These are phyloP conservation scores for Heteromormyrus szaboi DNA, from an alignment of 2,797 vertebrate genomes.

Conservation along the genomic window DNA sequence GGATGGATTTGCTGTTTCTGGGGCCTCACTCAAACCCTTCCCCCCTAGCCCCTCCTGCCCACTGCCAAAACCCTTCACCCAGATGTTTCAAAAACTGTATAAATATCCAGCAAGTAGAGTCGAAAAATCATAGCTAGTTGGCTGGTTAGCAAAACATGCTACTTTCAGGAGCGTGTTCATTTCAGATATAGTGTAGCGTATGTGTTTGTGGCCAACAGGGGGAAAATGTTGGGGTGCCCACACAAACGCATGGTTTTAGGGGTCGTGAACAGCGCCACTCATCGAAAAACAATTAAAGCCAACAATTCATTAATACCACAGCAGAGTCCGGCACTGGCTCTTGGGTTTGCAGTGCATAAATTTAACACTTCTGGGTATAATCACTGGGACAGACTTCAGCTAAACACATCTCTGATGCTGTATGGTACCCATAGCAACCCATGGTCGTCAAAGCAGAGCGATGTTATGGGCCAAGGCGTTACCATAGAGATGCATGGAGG, in stretches of 20 bases:
- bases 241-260: neutral
- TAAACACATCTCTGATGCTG: neutral
- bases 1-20: neutral
- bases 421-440: slow-evolving; percentile 1
- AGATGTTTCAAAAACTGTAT: neutral
- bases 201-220: neutral
- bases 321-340: neutral
- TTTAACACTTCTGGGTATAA: neutral
- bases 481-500: neutral
- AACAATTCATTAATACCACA: neutral
- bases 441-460: neutral
- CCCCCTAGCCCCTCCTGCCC: neutral
- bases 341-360: neutral
- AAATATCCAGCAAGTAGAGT: neutral
- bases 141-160: neutral
- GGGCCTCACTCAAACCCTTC: neutral
- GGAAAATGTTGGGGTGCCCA: neutral
- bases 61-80: neutral
- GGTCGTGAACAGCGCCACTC: neutral
- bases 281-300: neutral
- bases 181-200: neutral
- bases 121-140: neutral
- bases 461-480: neutral
- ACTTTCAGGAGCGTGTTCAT: neutral
- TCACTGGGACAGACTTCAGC: neutral